Base-by-base conservation (phyloP, 1,140 invertebrate species). In the Scaptomyza graminum region DNA sequence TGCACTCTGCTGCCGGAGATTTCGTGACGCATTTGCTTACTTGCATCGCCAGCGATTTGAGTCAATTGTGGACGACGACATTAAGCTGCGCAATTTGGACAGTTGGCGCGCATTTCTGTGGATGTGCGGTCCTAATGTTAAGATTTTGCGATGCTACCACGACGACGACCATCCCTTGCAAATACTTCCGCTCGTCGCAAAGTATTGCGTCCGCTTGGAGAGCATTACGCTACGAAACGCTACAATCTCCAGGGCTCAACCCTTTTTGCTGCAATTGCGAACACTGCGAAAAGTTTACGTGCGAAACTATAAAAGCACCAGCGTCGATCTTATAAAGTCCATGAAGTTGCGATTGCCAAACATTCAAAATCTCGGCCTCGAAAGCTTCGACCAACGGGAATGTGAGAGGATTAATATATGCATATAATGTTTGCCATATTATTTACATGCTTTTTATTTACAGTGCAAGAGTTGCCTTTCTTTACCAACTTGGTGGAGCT, bases 71-170 rank as follows among this genome's bases (percentile, higher is more conserved):
- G 82, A 87, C 50, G 75, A 52, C 18, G 74, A 87, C 1, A 76
- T 73, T 1, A 88, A 72, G 25, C 34, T 87, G 0, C 64, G 62
- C 5, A 82, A 49, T 41, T 46, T 82, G 4, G 82, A 87, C 18
- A 83, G 82, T 16, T 87, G 83, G 82, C 83, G 76, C 46, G 77
- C 78, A 8, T 88, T 87, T 44, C 12, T 87, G 1, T 87, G 82
- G 82, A 67, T 87, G 12, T 82, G 78, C 22, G 82, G 82, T 11
- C 41, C 49, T 9, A 80, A 74, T 43, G 74, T 87, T 1, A 65
- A 74, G 9, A 47, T 37, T 7, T 13, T 87, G 9, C 46, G 72
- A 4, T 87, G 79, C 25, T 66, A 82, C 15, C 81, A 70, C 6
- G 82, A 87, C 34, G 82, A 87, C 16, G 82, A 87, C 22, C 82